These are phyloP conservation scores for Chrysotoxum bicinctum DNA, from an alignment of 2,888 invertebrate genomes.

Conservation along the genomic window DNA sequence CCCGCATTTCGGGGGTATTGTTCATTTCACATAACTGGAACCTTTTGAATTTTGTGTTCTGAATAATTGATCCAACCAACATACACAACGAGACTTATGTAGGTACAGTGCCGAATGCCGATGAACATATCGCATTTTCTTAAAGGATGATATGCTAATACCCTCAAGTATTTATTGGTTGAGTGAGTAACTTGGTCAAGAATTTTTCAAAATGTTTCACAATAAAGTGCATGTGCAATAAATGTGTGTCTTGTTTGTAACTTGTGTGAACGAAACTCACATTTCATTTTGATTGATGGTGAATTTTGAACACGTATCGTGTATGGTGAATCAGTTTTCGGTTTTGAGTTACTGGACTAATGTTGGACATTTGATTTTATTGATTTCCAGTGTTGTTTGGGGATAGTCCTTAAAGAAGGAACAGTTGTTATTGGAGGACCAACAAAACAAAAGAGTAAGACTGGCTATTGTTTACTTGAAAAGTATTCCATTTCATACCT, in stretches of 20 bases:
- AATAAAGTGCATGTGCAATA: background rate
- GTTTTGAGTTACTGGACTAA: background rate
- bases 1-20: background rate
- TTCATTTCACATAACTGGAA: constrained; percentile 11
- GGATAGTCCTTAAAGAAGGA: background rate
- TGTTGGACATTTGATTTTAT: background rate
- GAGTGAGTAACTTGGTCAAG: constrained; percentile 1
- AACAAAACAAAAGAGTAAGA: background rate
- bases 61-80: constrained; percentile 7
- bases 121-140: background rate
- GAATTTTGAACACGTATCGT: background rate
- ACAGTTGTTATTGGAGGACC: background rate
- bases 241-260: background rate
- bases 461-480: too few species aligned
- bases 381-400: background rate
- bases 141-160: constrained; percentile 4
- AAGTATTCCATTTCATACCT: too few species aligned
- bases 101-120: background rate
- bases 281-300: background rate
- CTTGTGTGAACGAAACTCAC: background rate
- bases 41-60: constrained; percentile 35
- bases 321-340: background rate
- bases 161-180: background rate
- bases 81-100: background rate
- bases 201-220: constrained; percentile 10